Percentiles rank a stretch among this genome's conserved stretches.
phyloP scores from a whole-genome alignment of 2,888 invertebrate species.

The Gari tellinella region DNA sequence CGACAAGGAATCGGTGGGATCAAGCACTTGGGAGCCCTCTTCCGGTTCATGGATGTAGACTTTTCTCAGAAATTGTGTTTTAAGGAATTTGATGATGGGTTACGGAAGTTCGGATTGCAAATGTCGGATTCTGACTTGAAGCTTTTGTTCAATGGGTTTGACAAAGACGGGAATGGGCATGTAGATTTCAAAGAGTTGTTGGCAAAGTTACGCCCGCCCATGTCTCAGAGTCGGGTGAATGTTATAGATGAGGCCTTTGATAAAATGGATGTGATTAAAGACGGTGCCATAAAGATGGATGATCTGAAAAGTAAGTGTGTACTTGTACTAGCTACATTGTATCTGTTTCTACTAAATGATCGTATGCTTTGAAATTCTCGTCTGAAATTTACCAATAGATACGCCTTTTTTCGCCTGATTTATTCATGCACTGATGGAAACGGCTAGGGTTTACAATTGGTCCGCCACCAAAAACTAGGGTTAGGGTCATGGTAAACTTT shows the following conservation, averaged over 20 bases:
- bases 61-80: slow-evolving; percentile 75
- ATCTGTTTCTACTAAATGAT: no score
- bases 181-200: slow-evolving; percentile 81
- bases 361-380: no score
- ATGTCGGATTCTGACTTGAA: slow-evolving; percentile 69
- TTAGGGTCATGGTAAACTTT: no score
- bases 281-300: slow-evolving; percentile 74
- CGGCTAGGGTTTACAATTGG: no score
- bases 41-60: slow-evolving; percentile 78
- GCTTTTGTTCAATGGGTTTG: slow-evolving; percentile 73
- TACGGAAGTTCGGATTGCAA: slow-evolving; percentile 67
- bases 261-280: slow-evolving; percentile 76
- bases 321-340: no score
- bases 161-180: slow-evolving; percentile 72
- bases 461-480: no score
- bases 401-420: no score
- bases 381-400: no score
- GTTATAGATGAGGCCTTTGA: slow-evolving; percentile 80
- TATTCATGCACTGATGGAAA: no score
- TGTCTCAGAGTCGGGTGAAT: slow-evolving; percentile 65
- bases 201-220: slow-evolving; percentile 72
- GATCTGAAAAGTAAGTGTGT: slow-evolving; percentile 80
- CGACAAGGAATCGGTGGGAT: slow-evolving; percentile 71
- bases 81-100: slow-evolving; percentile 75
- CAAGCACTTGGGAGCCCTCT: slow-evolving; percentile 74